These are phyloP conservation scores for Formica exsecta DNA, from an alignment of 1,140 invertebrate genomes.

Conservation along the genomic window DNA sequence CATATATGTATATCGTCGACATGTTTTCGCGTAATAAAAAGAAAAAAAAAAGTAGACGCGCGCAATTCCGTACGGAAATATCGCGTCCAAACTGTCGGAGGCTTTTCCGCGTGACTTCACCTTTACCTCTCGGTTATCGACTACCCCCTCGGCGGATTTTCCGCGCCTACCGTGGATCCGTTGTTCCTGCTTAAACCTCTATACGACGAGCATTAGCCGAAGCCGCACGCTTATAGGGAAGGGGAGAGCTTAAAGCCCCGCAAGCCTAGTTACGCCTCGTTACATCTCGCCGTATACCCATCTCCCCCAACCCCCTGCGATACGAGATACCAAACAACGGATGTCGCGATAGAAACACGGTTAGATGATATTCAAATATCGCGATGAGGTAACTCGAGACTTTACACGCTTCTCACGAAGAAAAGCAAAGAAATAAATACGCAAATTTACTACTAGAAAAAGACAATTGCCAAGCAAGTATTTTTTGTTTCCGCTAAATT, in stretches of 20 bases:
- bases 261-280: conserved; percentile 26
- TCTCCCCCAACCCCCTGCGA: neutral
- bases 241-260: conserved; percentile 29
- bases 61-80: neutral
- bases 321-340: neutral
- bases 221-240: conserved; percentile 42
- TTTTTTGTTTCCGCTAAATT: too few species aligned
- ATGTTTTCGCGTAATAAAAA: too few species aligned
- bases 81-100: conserved; percentile 25
- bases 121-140: neutral
- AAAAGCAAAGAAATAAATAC: too few species aligned
- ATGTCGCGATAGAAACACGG: too few species aligned
- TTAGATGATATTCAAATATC: too few species aligned
- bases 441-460: too few species aligned
- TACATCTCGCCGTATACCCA: neutral
- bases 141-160: conserved; percentile 19
- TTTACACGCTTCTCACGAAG: too few species aligned
- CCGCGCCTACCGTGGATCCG: conserved; percentile 35
- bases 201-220: conserved; percentile 53
- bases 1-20: too few species aligned
- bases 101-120: conserved; percentile 55
- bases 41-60: neutral
- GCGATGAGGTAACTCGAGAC: too few species aligned
- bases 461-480: too few species aligned
- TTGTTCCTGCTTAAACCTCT: conserved; percentile 49